Base-by-base conservation (phyloP, 2,113 vertebrate species). In the Proteles cristata region DNA sequence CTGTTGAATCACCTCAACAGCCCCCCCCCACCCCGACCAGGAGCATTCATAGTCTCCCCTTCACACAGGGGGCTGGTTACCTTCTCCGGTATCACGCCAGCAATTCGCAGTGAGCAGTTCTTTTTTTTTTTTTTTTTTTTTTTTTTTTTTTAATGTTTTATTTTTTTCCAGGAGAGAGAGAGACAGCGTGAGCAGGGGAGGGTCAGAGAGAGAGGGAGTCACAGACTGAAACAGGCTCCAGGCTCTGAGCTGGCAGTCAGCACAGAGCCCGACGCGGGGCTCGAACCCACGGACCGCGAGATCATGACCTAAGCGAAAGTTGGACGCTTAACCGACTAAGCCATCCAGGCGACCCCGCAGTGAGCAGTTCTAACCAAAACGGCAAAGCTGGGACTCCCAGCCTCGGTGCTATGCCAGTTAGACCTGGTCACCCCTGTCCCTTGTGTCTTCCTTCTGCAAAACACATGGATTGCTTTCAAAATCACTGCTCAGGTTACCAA, bases 341-440 rank as follows among this genome's bases (percentile, higher is more conserved):
- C n/a, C n/a, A n/a, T n/a, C n/a, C n/a, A n/a, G n/a, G n/a, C n/a
- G n/a, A n/a, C n/a, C n/a, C n/a, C 23, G n/a, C 86, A 10, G 8
- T 0, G 0, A 43, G 7, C 4, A 17, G 55, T 65, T 48, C 50
- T 7, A 48, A 16, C 71, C 63, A 16, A 11, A 58, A 11, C 0
- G n/a, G 39, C 81, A 7, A 15, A 61, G 23, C 10, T 25, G 1
- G 11, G 14, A 16, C 10, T n/a, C 86, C 76, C 8, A 2, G 69
- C 39, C 53, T 33, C 9, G 4, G 7, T 1, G 31, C 58, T 7
- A 0, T n/a, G 48, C 50, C 5, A 15, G 14, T 26, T 5, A 4
- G 4, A 74, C 61, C 19, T 68, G 55, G 12, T 39, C 58, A 74
- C 5, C 28, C 35, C 23, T 0, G 0, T 50, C 48, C 31, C 55